phyloP scores from a whole-genome alignment of 1,140 invertebrate genomes.

The Lucilia sericata region DNA sequence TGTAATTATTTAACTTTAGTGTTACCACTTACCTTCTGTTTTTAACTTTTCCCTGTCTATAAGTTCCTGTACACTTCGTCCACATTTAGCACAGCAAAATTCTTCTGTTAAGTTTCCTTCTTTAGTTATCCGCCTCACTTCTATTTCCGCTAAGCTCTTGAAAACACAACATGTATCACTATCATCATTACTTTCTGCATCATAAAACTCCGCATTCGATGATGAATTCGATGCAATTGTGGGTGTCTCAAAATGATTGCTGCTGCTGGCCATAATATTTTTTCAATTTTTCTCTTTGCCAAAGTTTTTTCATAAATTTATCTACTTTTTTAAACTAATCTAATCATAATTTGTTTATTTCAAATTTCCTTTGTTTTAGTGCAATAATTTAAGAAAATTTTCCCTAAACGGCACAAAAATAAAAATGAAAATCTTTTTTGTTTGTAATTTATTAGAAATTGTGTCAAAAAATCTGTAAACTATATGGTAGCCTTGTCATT shows the following conservation, averaged over 20 bases:
- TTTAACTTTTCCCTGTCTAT: not conserved
- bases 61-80: not conserved
- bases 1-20: not conserved
- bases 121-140: not conserved
- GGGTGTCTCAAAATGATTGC: conserved; percentile 56
- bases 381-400: not conserved
- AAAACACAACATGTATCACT: not conserved
- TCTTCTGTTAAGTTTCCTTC: not conserved
- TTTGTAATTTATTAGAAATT: conserved; percentile 12
- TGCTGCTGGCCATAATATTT: not conserved
- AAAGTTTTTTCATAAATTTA: not conserved
- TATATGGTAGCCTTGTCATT: not conserved
- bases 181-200: conserved; percentile 56
- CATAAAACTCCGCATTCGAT: conserved; percentile 54
- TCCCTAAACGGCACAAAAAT: not conserved
- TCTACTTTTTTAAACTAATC: not conserved
- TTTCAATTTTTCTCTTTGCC: not conserved
- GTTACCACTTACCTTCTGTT: not conserved
- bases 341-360: conserved; percentile 42
- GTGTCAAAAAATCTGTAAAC: not conserved
- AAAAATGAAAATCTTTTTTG: not conserved
- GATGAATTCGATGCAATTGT: conserved; percentile 56
- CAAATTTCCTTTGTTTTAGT: not conserved
- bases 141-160: not conserved
- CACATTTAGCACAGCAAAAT: not conserved